Base-by-base conservation (phyloP, 2,797 vertebrate species). In the Octomys mimax region DNA sequence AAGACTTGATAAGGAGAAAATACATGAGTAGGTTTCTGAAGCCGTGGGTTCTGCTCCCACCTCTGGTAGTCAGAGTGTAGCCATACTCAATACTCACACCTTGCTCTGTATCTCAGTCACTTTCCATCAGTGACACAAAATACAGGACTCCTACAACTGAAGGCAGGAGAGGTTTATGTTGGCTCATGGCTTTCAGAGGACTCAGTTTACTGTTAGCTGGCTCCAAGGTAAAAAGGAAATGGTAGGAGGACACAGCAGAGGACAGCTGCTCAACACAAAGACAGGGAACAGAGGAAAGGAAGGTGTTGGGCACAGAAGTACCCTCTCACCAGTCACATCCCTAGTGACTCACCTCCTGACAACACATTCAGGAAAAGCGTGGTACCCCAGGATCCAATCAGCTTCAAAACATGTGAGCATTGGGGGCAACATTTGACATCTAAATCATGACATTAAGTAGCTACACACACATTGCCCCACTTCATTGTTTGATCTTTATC, bases 1-100 rank as follows among this genome's bases (percentile, higher is more conserved):
- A 49, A 31, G 33, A 87, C 19, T 92, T 68, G 81, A 59, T 70
- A 39, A 78, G 59, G 66, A 93, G 49, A 78, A 80, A 87, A 89
- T 81, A 54, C 13, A 12, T 46, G 49, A 31, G 24, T 42, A 31
- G 57, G 18, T 42, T 13, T 71, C 66, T 90, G 39, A 94, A 88
- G 49, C 5, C 9, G 54, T 64, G n/a, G 18, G 31, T 52, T 91
- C 21, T 61, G 24, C 52, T 59, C 21, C 14, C 36, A 52, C 68
- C 87, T 83, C 84, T 64, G 61, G 66, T 42, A 80, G 31, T 64
- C 14, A 61, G 11, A 59, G 7, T 28, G 5, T 24, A 31, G 7
- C 78, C 59, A n/a, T 7, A 52, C 0, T 59, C 66, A 89, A 5
- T 14, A n/a, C 21, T 46, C 14, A 12, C 42, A 13, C 36, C 52